A percentile compares a stretch with the other conserved stretches of the same genome.
These are phyloP conservation scores for Catocala fraxini DNA, from an alignment of 2,888 invertebrate genomes.

Conservation along the genomic window DNA sequence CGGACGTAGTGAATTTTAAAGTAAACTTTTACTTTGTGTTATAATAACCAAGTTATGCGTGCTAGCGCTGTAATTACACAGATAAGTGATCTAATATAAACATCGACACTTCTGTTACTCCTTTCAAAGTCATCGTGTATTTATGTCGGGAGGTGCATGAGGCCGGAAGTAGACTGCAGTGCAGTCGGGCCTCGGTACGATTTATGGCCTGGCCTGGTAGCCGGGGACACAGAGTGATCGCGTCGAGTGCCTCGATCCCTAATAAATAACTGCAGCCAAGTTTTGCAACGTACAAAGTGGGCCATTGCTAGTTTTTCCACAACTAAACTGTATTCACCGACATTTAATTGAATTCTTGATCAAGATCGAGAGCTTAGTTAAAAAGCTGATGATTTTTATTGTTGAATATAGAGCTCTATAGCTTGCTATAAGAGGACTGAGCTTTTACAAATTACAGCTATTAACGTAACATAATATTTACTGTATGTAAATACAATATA, in stretches of 20 bases:
- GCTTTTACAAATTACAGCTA: no score
- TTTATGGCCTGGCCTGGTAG: conserved; percentile 69
- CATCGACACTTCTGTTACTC: conserved; percentile 36
- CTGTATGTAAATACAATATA: no score
- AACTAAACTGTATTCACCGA: conserved; percentile 40
- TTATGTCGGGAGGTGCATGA: conserved; percentile 67
- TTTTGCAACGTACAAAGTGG: conserved; percentile 56
- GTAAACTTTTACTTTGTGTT: conserved; percentile 11
- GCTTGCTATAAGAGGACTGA: no score
- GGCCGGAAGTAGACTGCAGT: conserved; percentile 69
- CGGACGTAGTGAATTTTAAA: conserved; percentile 25
- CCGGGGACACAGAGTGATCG: conserved; percentile 70
- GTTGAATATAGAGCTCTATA: no score
- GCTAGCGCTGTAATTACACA: conserved; percentile 14
- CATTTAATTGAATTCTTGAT: conserved; percentile 51
- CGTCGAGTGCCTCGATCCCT: conserved; percentile 72
- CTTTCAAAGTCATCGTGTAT: conserved; percentile 65
- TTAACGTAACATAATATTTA: no score
- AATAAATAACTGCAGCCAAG: conserved; percentile 76
- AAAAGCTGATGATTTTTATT: no score
- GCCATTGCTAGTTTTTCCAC: conserved; percentile 56
- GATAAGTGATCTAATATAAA: conserved; percentile 22
- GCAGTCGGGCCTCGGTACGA: conserved; percentile 68
- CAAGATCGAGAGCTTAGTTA: conserved; percentile 1
- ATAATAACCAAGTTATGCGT: conserved; percentile 4